Evolutionary conservation across 2,113 vertebrate species (phyloP), one percentile per base, ranked within the genome.

Genomic region (Tupaia chinensis): DNA sequence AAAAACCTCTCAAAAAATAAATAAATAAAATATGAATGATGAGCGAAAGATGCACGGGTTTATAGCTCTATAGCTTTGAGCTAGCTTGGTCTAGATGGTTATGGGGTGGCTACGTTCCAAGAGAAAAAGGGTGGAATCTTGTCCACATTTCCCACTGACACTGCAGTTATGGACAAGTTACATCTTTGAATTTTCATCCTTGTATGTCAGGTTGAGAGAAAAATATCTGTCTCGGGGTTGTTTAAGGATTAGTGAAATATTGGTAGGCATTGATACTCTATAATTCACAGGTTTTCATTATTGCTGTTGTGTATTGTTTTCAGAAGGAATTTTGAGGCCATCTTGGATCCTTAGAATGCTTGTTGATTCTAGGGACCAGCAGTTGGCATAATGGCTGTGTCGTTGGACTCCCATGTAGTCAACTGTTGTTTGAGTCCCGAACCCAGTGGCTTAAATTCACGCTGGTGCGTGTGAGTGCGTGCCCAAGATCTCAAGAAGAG

Each of bases 211-310:
- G 19, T 56, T 86, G 56, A 34, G 32, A 60, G 16, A 73, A n/a
- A 44, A 29, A 58, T 32, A 56, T 10, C 72, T 65, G 7, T 63
- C 53, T 20, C 74, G 34, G 34, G 7, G 34, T 77, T 95, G 29
- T 25, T 88, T 86, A 93, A 90, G 94, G 53, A 58, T 60, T 82
- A 91, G 76, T 79, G 58, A 94, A 88, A 80, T 12, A 77, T 54
- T 70, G 22, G 0, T 73, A 84, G 32, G 61, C 9, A 68, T 9
- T 3, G 44, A 56, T 12, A 87, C 15, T 60, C 69, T 66, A 8
- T 83, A 68, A 53, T 84, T 72, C 29, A 32, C 17, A 29, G 3
- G 3, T 56, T 94, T 91, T 68, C 5, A n/a, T 91, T 81, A 78
- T 56, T 65, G 14, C 3, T 82, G 29, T 29, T 92, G 54, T 79